Evolutionary conservation across 2,113 vertebrate species (phyloP), one percentile per base, ranked within the genome.

Genomic region (Brevimyrus niger): DNA sequence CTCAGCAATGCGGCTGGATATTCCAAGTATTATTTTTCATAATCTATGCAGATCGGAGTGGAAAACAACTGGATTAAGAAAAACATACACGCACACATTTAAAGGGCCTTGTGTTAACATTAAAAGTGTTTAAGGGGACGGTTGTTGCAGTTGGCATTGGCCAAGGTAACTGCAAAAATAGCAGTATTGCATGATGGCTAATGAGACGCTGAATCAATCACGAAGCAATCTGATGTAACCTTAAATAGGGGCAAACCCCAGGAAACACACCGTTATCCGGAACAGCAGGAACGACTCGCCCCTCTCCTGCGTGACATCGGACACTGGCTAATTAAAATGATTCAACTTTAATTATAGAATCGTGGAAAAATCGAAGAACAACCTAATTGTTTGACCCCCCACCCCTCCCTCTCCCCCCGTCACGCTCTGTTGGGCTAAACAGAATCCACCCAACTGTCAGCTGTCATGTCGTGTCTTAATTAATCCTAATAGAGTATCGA

Each of bases 401-500:
- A 94, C 93, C 61, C 61, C n/a, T 13, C 9, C 61, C 3, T 3
- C n/a, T 31, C 61, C n/a, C 61, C 61, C 61, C 61, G n/a, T 11
- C 61, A 69, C n/a, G 91, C 94, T 93, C 95, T 93, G 94, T 95
- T 96, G 95, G 96, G 95, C 94, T 96, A 96, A 94, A 94, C 96
- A 95, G 94, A 94, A 97, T 96, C 96, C 96, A 96, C 95, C 95
- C 97, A 97, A 97, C 96, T 96, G 95, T 97, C 96, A 97, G 95
- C 96, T 96, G 96, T 97, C 97, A 96, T 96, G 95, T 97, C 96
- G 95, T 95, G 96, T 95, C 96, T 97, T 98, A 99, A 99, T 99
- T 97, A 98, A 97, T 97, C 97, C 96, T 98, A 98, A 98, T 98
- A 96, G 96, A 96, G 96, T 97, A 98, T 97, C 97, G 98, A 99